These are phyloP conservation scores for Halcyon senegalensis DNA, from an alignment of 2,113 vertebrate genomes.

Conservation along the genomic window DNA sequence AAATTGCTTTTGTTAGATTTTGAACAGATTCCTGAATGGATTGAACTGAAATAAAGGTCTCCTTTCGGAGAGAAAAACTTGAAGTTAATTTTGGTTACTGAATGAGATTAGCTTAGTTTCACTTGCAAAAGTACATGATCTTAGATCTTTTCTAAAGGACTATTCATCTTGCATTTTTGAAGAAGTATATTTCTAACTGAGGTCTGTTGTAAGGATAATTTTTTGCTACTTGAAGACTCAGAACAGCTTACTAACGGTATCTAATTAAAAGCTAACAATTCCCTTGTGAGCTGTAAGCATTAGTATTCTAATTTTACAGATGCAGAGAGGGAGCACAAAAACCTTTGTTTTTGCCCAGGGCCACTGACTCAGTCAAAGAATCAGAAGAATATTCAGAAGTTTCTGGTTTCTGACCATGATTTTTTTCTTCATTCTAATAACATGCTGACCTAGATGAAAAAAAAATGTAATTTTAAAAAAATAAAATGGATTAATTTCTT, in stretches of 20 bases:
- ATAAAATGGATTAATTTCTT: neutral
- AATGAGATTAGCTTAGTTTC: neutral
- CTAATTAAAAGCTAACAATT: conserved; percentile 12
- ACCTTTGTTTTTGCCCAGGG: neutral
- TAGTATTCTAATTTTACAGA: neutral
- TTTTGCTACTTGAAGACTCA: neutral
- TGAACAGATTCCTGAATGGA: neutral
- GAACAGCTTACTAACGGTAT: neutral
- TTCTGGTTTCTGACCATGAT: neutral
- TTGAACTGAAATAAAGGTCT: neutral
- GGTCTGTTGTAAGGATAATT: neutral
- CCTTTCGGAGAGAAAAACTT: neutral
- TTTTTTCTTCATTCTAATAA: neutral
- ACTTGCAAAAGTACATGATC: neutral
- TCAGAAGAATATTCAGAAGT: neutral
- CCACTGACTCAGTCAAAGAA: neutral
- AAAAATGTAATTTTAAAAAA: neutral
- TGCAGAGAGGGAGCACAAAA: neutral
- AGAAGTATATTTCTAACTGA: neutral
- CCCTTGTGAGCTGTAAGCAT: neutral
- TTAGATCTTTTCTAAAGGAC: neutral
- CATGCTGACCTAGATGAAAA: neutral
- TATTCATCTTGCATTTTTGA: neutral
- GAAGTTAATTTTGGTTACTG: neutral
- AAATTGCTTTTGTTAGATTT: neutral